Conservation (phyloP, 2,797 vertebrate species). For the Enteromius mattozi region DNA sequence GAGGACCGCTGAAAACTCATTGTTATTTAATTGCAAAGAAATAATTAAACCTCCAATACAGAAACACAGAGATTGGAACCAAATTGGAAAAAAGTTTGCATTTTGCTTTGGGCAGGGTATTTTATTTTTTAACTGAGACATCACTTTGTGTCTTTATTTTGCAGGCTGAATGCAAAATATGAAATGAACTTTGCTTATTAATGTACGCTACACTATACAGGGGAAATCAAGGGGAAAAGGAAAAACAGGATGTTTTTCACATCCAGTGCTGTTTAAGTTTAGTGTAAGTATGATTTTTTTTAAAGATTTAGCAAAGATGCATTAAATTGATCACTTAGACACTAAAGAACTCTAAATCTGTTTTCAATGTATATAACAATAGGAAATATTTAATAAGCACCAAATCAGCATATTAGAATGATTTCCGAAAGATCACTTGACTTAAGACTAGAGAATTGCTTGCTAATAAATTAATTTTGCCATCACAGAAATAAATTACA, state of each 20-base stretch:
- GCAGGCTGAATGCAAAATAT: not conserved
- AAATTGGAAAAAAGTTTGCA: no score
- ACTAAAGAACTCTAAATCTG: not conserved
- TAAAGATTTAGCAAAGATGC: not conserved
- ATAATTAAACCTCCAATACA: not conserved
- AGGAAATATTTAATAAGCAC: not conserved
- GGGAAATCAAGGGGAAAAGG: not conserved
- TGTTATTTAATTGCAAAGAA: conserved; percentile 24
- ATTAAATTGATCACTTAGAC: not conserved
- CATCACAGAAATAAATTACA: not conserved
- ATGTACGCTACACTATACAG: not conserved
- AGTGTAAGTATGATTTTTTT: no score
- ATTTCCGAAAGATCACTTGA: not conserved
- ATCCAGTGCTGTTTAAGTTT: not conserved
- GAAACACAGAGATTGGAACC: not conserved
- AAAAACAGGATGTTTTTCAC: not conserved
- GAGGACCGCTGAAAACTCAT: not conserved
- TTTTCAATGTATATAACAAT: not conserved
- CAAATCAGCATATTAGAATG: not conserved
- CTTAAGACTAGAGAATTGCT: not conserved
- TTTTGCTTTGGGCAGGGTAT: not conserved
- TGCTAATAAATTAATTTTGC: not conserved
- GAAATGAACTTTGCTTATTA: not conserved
- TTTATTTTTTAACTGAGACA: not conserved
- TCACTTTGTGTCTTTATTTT: not conserved